Percentiles rank a stretch among this genome's conserved stretches.
phyloP scores from a whole-genome alignment of 2,797 vertebrate genomes.

The Limosa lapponica region DNA sequence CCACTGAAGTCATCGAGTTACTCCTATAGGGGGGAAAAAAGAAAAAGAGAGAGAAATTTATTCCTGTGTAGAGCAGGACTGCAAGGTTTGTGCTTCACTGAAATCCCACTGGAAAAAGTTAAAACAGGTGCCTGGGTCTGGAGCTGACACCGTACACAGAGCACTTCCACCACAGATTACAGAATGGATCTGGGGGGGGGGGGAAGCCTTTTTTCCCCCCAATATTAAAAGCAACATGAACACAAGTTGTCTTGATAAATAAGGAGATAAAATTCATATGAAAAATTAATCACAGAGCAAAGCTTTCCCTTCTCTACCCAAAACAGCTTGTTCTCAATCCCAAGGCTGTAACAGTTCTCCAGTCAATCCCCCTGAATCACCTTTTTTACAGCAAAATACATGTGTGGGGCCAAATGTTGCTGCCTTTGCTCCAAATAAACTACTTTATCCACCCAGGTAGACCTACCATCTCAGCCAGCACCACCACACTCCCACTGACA shows the following conservation, averaged over 20 bases:
- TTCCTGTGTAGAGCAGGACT: background rate
- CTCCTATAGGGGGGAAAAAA: background rate
- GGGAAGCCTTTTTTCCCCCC: background rate
- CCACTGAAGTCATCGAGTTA: background rate
- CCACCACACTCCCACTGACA: background rate
- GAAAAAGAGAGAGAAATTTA: background rate
- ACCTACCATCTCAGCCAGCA: background rate
- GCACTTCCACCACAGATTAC: background rate
- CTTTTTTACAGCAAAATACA: background rate
- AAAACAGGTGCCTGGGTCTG: background rate
- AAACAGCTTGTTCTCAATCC: background rate
- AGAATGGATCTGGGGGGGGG: background rate
- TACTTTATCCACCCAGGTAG: background rate
- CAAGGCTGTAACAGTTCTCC: background rate
- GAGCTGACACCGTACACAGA: background rate
- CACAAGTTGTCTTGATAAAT: background rate
- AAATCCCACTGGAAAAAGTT: background rate
- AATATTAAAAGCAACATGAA: background rate
- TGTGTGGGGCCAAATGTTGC: background rate
- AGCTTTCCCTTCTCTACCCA: background rate
- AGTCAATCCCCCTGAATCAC: background rate
- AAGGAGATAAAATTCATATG: background rate
- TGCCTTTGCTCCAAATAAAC: background rate
- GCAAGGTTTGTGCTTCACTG: background rate
- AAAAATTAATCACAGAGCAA: background rate